phyloP scores from a whole-genome alignment of 2,888 invertebrate species.

The Himalopsyche japonica region DNA sequence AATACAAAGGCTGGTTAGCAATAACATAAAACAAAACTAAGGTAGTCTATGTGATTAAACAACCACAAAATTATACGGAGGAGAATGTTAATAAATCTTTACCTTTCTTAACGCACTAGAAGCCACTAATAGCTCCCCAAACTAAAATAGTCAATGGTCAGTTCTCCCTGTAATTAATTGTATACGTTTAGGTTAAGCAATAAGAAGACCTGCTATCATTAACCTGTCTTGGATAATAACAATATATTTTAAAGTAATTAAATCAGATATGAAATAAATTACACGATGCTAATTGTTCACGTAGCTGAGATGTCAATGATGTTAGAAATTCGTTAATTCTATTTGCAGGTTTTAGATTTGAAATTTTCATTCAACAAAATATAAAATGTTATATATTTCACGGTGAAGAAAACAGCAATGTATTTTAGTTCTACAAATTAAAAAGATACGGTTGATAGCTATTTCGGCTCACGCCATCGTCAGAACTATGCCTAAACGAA shows the following conservation, averaged over 20 bases:
- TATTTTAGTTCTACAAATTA: too few relatives aligned
- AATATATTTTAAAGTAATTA: background rate
- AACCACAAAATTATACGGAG: background rate
- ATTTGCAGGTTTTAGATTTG: too few relatives aligned
- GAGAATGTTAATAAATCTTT: background rate
- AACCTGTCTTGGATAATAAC: background rate
- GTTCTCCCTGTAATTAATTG: background rate
- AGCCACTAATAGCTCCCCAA: background rate
- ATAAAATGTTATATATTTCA: too few relatives aligned
- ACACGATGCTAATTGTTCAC: too few relatives aligned
- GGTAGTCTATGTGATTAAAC: background rate
- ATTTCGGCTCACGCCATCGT: too few relatives aligned
- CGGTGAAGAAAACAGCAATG: too few relatives aligned
- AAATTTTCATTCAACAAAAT: too few relatives aligned
- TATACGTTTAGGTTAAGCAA: background rate
- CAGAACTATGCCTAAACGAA: too few relatives aligned
- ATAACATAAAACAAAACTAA: background rate
- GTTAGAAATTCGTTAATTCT: too few relatives aligned
- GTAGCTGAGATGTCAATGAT: too few relatives aligned
- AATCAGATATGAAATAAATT: background rate
- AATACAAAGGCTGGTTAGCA: too few relatives aligned
- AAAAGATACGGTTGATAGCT: too few relatives aligned
- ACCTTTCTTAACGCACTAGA: background rate
- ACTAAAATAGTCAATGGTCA: background rate
- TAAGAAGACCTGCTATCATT: background rate